These are phyloP conservation scores for Bubalus kerabau DNA, from an alignment of 2,113 vertebrate genomes.

Conservation along the genomic window DNA sequence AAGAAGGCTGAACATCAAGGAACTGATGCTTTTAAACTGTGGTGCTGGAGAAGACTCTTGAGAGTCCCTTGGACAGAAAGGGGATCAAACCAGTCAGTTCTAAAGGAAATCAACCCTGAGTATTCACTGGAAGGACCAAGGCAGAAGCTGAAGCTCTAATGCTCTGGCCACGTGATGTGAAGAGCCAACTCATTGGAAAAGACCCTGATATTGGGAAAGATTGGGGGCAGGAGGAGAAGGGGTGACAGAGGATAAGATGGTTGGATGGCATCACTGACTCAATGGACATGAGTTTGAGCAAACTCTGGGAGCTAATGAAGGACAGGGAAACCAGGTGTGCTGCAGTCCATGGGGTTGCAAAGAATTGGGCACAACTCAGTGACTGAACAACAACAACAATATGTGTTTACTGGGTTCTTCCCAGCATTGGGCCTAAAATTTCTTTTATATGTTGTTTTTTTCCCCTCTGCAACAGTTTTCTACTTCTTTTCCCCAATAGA, in stretches of 20 bases:
- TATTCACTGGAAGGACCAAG: background rate
- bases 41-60: background rate
- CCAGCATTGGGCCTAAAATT: background rate
- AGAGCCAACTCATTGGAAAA: background rate
- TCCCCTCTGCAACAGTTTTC: background rate
- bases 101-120: background rate
- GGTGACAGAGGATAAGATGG: background rate
- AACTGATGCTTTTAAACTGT: background rate
- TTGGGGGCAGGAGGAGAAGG: background rate
- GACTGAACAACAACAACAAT: background rate
- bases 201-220: background rate
- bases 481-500: too few relatives aligned
- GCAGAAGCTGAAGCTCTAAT: background rate
- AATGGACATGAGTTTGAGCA: background rate
- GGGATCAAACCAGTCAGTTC: background rate
- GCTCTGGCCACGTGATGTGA: accelerated
- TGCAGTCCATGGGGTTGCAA: background rate
- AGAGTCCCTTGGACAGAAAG: background rate
- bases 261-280: background rate
- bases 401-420: background rate
- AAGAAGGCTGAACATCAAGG: background rate
- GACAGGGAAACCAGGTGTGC: background rate
- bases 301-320: background rate
- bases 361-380: background rate
- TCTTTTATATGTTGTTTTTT: too few relatives aligned